A percentile compares a stretch with the other conserved stretches of the same genome.
Evolutionary conservation across 2,888 invertebrate species (phyloP).

Genomic region (Drosophila kanekoi): DNA sequence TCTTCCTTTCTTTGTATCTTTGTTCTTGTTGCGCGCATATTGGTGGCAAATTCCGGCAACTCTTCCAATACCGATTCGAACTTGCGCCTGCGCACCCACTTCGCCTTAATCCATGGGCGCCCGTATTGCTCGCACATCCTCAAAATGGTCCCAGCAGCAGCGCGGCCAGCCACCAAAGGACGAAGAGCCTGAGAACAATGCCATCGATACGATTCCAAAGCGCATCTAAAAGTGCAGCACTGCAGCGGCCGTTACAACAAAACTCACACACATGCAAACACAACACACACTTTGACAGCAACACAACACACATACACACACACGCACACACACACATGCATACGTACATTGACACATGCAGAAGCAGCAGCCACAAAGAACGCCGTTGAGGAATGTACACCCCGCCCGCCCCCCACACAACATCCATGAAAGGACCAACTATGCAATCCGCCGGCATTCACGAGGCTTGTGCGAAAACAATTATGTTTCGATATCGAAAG

Average conservation of each 20-base stretch:
- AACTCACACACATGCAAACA: constrained; percentile 22
- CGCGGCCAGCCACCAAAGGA: constrained; percentile 83
- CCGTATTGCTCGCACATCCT: constrained; percentile 4
- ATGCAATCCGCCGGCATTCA: constrained; percentile 11
- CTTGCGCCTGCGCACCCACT: constrained; percentile 10
- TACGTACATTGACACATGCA: constrained; percentile 24
- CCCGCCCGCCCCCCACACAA: neutral
- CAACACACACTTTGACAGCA: constrained; percentile 7
- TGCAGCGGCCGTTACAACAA: constrained; percentile 43
- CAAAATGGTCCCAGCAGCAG: constrained; percentile 62
- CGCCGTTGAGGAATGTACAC: constrained; percentile 18
- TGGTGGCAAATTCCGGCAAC: constrained; percentile 51
- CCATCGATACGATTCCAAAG: constrained; percentile 80
- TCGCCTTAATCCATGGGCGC: constrained; percentile 4
- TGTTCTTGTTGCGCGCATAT: constrained; percentile 51
- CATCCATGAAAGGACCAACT: constrained; percentile 34
- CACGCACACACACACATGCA: constrained; percentile 22
- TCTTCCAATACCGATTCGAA: constrained; percentile 37
- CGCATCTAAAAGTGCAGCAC: constrained; percentile 65
- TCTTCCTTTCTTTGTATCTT: constrained; percentile 58
- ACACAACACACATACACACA: constrained; percentile 26
- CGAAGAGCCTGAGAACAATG: constrained; percentile 83
- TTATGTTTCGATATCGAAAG: constrained; percentile 15
- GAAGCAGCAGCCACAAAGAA: constrained; percentile 19
- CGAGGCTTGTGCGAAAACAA: constrained; percentile 19